phyloP scores from a whole-genome alignment of 2,797 vertebrate species.

The Oceanodroma leucorhoa region DNA sequence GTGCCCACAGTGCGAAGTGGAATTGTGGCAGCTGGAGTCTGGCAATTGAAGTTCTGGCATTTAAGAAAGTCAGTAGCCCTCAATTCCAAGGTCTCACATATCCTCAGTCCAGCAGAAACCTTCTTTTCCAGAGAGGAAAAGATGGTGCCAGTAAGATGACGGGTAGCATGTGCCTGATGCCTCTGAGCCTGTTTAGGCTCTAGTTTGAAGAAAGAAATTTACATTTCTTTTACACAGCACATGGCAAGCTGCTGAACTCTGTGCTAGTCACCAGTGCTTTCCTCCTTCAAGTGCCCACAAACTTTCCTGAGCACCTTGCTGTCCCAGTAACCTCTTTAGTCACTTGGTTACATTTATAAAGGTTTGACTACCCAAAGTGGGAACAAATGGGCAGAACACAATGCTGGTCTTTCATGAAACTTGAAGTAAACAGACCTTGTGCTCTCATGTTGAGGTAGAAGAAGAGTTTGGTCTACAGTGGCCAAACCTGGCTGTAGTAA shows the following conservation, averaged over 20 bases:
- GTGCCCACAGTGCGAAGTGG: background rate
- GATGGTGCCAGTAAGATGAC: rapidly evolving
- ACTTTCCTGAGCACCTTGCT: background rate
- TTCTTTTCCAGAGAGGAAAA: background rate
- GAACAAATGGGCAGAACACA: background rate
- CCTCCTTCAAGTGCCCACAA: background rate
- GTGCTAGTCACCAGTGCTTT: background rate
- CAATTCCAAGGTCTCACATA: background rate
- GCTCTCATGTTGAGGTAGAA: background rate
- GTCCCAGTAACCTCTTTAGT: background rate
- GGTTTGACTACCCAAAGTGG: background rate
- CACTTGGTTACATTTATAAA: background rate
- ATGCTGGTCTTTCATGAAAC: background rate
- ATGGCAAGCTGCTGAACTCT: background rate
- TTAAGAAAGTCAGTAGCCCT: background rate
- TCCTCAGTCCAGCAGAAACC: background rate
- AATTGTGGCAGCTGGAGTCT: background rate
- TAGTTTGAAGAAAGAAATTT: background rate
- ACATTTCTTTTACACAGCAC: background rate
- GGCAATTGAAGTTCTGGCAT: background rate
- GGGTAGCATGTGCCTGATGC: rapidly evolving
- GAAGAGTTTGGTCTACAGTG: background rate
- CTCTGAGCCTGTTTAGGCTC: background rate
- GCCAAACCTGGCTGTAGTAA: background rate
- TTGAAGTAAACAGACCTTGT: background rate